Evolutionary conservation across 2,797 vertebrate genomes (phyloP).

Genomic region (Paguma larvata): DNA sequence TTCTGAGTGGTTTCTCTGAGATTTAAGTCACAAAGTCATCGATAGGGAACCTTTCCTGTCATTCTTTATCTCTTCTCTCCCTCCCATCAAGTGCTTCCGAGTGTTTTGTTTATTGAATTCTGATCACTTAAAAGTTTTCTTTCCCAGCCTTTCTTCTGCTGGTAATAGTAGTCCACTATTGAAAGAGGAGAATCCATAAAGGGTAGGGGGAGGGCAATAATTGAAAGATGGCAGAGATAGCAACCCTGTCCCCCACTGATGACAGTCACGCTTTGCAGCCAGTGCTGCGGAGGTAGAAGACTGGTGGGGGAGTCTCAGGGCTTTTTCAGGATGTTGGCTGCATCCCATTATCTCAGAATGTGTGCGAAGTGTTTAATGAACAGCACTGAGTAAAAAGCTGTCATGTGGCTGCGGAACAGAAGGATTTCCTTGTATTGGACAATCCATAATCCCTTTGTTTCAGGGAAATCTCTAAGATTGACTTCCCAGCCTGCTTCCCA

Average conservation of each 20-base stretch:
- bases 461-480: constrained; percentile 76
- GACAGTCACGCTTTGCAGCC: neutral
- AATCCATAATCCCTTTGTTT: constrained; percentile 71
- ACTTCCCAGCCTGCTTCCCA: constrained; percentile 75
- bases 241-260: neutral
- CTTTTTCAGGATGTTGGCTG: constrained; percentile 62
- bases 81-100: neutral
- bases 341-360: constrained; percentile 58
- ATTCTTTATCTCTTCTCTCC: neutral
- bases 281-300: neutral
- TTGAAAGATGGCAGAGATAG: constrained; percentile 31
- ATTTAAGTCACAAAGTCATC: constrained; percentile 11
- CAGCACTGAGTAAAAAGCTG: constrained; percentile 19
- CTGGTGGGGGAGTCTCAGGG: neutral
- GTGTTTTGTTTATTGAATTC: constrained; percentile 66
- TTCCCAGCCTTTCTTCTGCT: neutral
- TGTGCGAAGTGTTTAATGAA: constrained; percentile 60
- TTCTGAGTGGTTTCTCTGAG: constrained; percentile 34
- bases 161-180: neutral
- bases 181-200: constrained; percentile 20
- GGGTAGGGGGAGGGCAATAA: neutral
- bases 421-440: constrained; percentile 37
- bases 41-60: neutral
- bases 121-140: constrained; percentile 56
- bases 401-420: constrained; percentile 16